These are phyloP conservation scores for Glossosoma conforme DNA, from an alignment of 1,140 invertebrate genomes.

Conservation along the genomic window DNA sequence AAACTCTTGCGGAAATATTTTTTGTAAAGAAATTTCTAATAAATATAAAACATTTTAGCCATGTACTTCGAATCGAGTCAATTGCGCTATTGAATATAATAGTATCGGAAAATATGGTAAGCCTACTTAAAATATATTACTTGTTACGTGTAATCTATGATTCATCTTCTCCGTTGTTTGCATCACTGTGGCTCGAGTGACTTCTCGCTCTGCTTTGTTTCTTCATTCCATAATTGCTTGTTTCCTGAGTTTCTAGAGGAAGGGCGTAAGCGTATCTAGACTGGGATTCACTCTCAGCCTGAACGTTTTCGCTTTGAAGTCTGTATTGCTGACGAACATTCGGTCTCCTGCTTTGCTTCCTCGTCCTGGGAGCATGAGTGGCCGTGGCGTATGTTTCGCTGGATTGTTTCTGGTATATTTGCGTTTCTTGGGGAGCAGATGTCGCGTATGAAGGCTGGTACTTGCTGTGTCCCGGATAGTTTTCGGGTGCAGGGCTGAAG, in stretches of 20 bases:
- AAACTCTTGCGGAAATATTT: background rate
- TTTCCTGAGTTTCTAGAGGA: slow-evolving; percentile 12
- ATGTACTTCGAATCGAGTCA: background rate
- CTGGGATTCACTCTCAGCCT: slow-evolving; percentile 27
- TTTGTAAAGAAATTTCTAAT: slow-evolving; percentile 1
- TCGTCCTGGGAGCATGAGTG: slow-evolving; percentile 20
- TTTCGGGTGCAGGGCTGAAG: slow-evolving; percentile 19
- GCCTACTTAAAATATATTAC: background rate
- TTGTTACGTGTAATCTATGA: slow-evolving; percentile 16
- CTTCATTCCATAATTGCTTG: slow-evolving; percentile 24
- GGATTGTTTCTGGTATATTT: slow-evolving; percentile 21
- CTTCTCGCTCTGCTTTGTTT: slow-evolving; percentile 17
- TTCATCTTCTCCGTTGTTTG: slow-evolving; percentile 13
- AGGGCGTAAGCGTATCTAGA: slow-evolving; percentile 13
- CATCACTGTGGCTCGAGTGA: slow-evolving; percentile 2
- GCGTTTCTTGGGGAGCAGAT: slow-evolving; percentile 7
- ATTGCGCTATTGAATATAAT: background rate
- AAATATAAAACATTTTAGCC: slow-evolving; percentile 2
- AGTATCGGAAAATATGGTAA: background rate
- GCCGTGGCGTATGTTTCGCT: slow-evolving; percentile 15
- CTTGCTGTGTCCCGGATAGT: slow-evolving; percentile 27
- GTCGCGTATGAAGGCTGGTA: slow-evolving; percentile 8
- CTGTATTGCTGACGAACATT: slow-evolving; percentile 13
- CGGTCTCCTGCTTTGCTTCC: slow-evolving; percentile 27
- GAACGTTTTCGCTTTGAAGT: slow-evolving; percentile 5